phyloP scores from a whole-genome alignment of 1,140 invertebrate genomes.

The Sycophaga agraensis region DNA sequence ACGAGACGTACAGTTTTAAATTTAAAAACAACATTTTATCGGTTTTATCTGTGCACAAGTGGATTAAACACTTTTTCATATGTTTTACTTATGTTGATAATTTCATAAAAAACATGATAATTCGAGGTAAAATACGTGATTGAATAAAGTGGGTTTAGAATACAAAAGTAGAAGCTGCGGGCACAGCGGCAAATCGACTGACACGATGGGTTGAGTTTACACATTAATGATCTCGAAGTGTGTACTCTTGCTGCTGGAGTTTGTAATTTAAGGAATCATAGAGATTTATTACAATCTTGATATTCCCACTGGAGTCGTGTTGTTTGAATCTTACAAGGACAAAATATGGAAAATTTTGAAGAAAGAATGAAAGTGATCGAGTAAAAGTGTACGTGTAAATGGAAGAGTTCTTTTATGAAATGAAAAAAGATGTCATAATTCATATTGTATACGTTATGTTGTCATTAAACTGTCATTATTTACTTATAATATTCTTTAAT shows the following conservation, averaged over 20 bases:
- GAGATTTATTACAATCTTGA: no score
- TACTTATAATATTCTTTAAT: constrained; percentile 31
- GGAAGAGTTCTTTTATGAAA: constrained; percentile 14
- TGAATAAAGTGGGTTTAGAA: neutral
- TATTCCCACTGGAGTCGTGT: no score
- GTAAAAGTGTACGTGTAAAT: constrained; percentile 12
- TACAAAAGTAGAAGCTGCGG: constrained; percentile 17
- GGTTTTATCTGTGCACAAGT: neutral
- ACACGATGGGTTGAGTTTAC: neutral
- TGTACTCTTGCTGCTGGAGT: neutral
- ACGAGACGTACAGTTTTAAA: neutral
- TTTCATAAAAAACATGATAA: neutral
- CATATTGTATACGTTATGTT: constrained; percentile 42
- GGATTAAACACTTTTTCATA: neutral
- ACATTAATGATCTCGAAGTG: neutral
- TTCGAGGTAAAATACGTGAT: neutral
- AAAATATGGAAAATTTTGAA: neutral
- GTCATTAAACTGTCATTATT: constrained; percentile 48
- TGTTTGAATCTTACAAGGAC: no score
- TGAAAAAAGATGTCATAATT: constrained; percentile 30
- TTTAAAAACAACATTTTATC: neutral
- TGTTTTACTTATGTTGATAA: neutral
- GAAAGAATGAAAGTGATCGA: constrained; percentile 11
- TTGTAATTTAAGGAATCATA: no score
- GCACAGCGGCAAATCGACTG: constrained; percentile 22